Evolutionary conservation across 1,140 invertebrate species (phyloP).

Genomic region (Hirudo medicinalis): DNA sequence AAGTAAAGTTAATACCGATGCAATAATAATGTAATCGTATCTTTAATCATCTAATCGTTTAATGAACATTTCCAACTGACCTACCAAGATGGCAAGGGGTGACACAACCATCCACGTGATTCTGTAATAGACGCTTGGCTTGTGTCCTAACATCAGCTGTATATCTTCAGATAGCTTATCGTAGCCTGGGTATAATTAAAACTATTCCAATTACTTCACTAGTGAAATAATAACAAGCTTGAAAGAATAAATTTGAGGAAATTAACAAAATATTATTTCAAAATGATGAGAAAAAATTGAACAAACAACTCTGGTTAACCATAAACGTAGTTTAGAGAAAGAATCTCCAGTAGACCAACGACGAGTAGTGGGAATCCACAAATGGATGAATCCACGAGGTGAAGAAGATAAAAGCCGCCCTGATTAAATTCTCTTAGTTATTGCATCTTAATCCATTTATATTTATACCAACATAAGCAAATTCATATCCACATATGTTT

Average conservation of each 20-base stretch:
- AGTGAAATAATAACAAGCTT: not conserved
- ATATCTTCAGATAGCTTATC: constrained; percentile 55
- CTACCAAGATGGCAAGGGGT: constrained; percentile 65
- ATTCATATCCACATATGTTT: too few relatives aligned
- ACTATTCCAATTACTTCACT: constrained; percentile 44
- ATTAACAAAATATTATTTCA: not conserved
- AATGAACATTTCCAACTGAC: constrained; percentile 25
- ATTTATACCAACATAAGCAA: too few relatives aligned
- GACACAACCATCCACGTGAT: constrained; percentile 66
- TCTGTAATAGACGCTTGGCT: constrained; percentile 62
- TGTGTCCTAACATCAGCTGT: constrained; percentile 67
- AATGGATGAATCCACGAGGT: constrained; percentile 68
- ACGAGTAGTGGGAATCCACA: constrained; percentile 67
- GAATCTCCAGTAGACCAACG: constrained; percentile 52
- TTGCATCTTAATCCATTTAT: too few relatives aligned
- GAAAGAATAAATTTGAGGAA: not conserved
- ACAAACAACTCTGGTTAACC: constrained; percentile 25
- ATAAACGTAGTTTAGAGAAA: constrained; percentile 63
- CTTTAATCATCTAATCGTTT: not conserved
- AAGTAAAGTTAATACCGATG: not conserved
- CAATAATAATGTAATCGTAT: not conserved
- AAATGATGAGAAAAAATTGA: not conserved
- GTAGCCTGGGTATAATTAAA: constrained; percentile 50
- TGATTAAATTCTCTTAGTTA: constrained; percentile 19
- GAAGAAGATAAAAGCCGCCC: constrained; percentile 64